Conservation (phyloP, 2,113 vertebrate genomes). For the Bufo bufo region DNA sequence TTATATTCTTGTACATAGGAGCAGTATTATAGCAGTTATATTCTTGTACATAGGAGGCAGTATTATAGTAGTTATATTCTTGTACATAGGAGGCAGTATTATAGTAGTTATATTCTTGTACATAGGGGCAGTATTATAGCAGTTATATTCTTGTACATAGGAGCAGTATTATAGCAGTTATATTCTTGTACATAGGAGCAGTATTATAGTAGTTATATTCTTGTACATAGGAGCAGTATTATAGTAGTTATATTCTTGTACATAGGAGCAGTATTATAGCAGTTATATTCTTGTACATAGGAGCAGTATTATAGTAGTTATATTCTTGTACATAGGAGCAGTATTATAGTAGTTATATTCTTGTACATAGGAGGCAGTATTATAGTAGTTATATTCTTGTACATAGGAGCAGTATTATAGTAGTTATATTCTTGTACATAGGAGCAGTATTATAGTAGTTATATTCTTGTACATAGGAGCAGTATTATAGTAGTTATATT, state of each 20-base stretch:
- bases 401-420: slow-evolving; percentile 9
- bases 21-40: not conserved
- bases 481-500: not conserved
- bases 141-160: not conserved
- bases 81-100: not conserved
- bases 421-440: slow-evolving; percentile 1
- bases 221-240: not conserved
- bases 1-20: too few relatives aligned
- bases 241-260: slow-evolving; percentile 5
- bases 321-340: not conserved
- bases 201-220: not conserved
- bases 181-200: not conserved
- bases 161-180: not conserved
- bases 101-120: not conserved
- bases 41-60: not conserved
- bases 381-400: slow-evolving; percentile 3
- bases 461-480: not conserved
- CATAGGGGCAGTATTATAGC: not conserved
- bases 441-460: not conserved
- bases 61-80: slow-evolving; percentile 2
- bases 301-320: not conserved
- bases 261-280: not conserved
- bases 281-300: not conserved
- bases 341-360: not conserved
- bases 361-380: not conserved